Percentiles rank a stretch among this genome's conserved stretches.
Evolutionary conservation across 2,113 vertebrate species (phyloP).

Genomic region (Danio rerio): DNA sequence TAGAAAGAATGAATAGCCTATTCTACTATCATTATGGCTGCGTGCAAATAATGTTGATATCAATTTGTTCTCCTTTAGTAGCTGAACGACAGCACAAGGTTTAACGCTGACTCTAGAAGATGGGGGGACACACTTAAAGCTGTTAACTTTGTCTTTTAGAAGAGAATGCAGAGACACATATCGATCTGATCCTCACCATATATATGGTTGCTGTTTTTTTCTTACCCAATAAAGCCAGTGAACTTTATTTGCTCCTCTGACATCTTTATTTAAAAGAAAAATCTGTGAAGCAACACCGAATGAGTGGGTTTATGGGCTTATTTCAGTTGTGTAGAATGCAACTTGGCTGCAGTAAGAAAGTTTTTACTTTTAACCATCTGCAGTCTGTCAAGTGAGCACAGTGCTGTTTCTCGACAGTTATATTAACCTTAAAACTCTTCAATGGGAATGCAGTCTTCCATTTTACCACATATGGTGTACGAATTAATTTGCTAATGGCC

Average conservation of each 20-base stretch:
- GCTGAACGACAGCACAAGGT: not conserved
- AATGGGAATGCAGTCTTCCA: too few species aligned
- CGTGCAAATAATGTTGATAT: slow-evolving; percentile 6
- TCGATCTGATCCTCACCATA: not conserved
- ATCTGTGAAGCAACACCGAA: not conserved
- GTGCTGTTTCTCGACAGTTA: too few species aligned
- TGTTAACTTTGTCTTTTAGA: not conserved
- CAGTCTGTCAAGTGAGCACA: not conserved
- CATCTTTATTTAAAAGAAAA: slow-evolving; percentile 19
- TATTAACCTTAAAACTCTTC: too few species aligned
- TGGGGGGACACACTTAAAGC: not conserved
- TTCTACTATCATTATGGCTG: slow-evolving; percentile 5
- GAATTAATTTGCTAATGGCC: not conserved
- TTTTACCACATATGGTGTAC: too few species aligned
- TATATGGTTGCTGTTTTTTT: not conserved
- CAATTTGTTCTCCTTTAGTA: not conserved
- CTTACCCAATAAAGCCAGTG: slow-evolving; percentile 2
- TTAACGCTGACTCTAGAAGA: not conserved
- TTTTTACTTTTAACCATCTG: not conserved
- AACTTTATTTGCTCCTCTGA: slow-evolving; percentile 6
- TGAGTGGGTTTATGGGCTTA: not conserved
- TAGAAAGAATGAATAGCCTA: not conserved
- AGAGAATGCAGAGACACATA: not conserved
- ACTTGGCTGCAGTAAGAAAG: not conserved
- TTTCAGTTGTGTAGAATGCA: not conserved